Evolutionary conservation across 2,888 invertebrate species (phyloP).

Genomic region (Calameuta filiformis): DNA sequence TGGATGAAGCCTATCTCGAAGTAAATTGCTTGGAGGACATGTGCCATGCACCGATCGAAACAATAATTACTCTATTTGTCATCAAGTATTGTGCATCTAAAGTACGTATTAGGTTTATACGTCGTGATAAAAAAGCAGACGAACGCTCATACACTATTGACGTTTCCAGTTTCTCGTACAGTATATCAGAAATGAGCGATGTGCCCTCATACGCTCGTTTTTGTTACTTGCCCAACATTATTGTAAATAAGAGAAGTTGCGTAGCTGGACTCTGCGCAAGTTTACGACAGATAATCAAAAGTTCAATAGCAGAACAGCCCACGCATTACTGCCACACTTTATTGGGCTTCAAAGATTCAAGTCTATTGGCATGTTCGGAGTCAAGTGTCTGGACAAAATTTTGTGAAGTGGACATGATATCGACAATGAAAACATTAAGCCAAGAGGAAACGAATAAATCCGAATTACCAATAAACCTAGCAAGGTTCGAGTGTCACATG

Average conservation of each 20-base stretch:
- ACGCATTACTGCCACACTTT: constrained; percentile 67
- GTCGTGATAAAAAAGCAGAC: constrained; percentile 35
- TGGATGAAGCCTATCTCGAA: constrained; percentile 56
- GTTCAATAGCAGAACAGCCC: constrained; percentile 48
- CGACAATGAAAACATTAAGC: constrained; percentile 69
- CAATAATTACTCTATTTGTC: constrained; percentile 73
- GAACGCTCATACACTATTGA: constrained; percentile 56
- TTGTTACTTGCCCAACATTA: constrained; percentile 75
- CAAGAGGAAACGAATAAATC: constrained; percentile 39
- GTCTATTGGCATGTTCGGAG: constrained; percentile 85
- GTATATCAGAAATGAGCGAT: constrained; percentile 55
- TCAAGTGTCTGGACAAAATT: constrained; percentile 91
- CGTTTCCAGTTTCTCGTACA: constrained; percentile 57
- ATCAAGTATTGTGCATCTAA: constrained; percentile 71
- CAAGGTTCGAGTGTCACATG: constrained; percentile 87
- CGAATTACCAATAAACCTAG: constrained; percentile 75
- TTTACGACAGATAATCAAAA: constrained; percentile 71
- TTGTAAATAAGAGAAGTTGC: constrained; percentile 71
- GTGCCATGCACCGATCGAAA: constrained; percentile 70
- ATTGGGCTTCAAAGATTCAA: constrained; percentile 83
- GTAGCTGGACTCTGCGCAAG: constrained; percentile 85
- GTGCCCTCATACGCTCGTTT: constrained; percentile 64
- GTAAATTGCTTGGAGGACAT: constrained; percentile 44
- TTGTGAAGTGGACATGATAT: constrained; percentile 86
- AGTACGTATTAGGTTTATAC: constrained; percentile 67